Percentiles rank a stretch among this genome's conserved stretches.
These are phyloP conservation scores for Diplazon laetatorius DNA, from an alignment of 2,888 invertebrate species.

Conservation along the genomic window DNA sequence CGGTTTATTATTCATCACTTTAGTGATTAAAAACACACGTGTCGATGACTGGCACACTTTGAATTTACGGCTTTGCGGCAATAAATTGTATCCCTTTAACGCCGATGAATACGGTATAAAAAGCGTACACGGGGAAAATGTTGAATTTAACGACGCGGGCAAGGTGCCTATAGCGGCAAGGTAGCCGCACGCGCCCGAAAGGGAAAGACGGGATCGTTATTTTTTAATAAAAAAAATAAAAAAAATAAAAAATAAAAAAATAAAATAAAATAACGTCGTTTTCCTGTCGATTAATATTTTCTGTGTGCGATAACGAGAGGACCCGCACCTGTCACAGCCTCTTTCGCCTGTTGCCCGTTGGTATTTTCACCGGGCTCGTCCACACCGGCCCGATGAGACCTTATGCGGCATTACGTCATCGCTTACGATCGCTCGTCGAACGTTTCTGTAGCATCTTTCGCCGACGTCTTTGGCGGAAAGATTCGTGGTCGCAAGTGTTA, in stretches of 20 bases:
- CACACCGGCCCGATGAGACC: too few species aligned
- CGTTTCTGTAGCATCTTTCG: background rate
- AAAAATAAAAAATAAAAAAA: too few species aligned
- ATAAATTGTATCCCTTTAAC: constrained; percentile 16
- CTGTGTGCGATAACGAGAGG: constrained; percentile 21
- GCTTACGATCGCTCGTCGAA: background rate
- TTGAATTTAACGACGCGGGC: constrained; percentile 7
- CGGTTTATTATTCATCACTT: background rate
- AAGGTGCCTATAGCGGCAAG: background rate
- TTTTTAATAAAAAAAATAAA: too few species aligned
- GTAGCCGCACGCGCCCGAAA: constrained; percentile 33
- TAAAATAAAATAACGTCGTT: constrained; percentile 18
- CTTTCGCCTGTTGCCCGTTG: constrained; percentile 22
- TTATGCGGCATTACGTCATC: constrained; percentile 30
- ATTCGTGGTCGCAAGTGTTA: background rate
- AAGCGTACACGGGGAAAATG: constrained; percentile 14
- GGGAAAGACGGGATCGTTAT: background rate
- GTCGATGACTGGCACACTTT: background rate
- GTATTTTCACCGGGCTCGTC: too few species aligned
- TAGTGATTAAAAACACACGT: background rate
- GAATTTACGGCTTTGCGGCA: background rate
- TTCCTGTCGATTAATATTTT: constrained; percentile 59
- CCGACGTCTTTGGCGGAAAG: background rate
- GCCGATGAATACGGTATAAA: background rate
- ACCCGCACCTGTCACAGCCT: constrained; percentile 52